Base-by-base conservation (phyloP, 2,113 vertebrate genomes). In the Anguilla rostrata region DNA sequence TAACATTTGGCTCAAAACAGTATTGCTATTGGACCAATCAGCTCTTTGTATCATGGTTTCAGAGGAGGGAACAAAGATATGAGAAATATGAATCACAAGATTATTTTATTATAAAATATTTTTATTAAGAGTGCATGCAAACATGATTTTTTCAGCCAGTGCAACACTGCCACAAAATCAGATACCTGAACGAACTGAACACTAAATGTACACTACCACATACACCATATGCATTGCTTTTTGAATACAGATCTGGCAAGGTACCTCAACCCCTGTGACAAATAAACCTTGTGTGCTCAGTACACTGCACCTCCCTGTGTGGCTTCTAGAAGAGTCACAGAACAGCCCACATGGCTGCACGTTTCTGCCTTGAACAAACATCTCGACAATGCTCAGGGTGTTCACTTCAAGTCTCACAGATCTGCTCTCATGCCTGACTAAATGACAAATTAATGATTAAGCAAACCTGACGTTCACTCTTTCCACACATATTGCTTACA, bases 351-450 rank as follows among this genome's bases (percentile, higher is more conserved):
- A 20, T 9, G 49, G 22, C 18, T 46, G 22, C 14, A 40, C 18
- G 60, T 79, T 15, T 56, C 46, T 20, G 46, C 79, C 87, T 60
- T 86, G 78, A n/a, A 56, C 88, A 89, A 83, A 90, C 53, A 86
- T 22, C 41, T 87, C 75, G 57, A 84, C 41, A 71, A 85, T 83
- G 60, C n/a, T 60, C 79, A 80, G 29, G 86, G 89, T 26, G 84
- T 87, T 88, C n/a, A 85, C 85, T 39, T 88, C 43, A 85, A 56
- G 43, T 0, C 66, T 29, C 34, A 53, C 57, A 87, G 66, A 40
- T 39, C 75, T 8, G 18, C 83, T 34, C 14, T 83, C 75, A 86
- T 80, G 81, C 29, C 78, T 82, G 49, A 85, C 84, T 34, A 34
- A 34, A 18, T 34, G 34, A 34, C 34, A 53, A 46, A 85, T 83